phyloP scores from a whole-genome alignment of 2,888 invertebrate genomes.

The Galerucella calmariensis region DNA sequence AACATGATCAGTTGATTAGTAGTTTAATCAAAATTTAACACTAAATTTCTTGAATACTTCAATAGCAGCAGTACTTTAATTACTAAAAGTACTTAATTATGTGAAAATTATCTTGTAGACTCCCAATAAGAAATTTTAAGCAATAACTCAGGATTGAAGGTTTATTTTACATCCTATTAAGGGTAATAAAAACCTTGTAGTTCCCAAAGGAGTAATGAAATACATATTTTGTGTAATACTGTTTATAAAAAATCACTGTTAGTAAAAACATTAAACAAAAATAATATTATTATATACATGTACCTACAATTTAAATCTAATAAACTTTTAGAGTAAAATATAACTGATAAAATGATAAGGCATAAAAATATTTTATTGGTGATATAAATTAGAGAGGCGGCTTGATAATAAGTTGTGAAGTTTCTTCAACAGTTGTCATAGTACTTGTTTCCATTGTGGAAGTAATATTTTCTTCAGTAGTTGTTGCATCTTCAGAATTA shows the following conservation, averaged over 20 bases:
- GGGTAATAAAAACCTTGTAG: too few relatives aligned
- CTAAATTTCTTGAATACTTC: too few relatives aligned
- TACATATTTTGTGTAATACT: background rate
- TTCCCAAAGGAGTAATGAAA: background rate
- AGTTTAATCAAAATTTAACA: too few relatives aligned
- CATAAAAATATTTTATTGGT: background rate
- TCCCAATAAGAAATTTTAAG: too few relatives aligned
- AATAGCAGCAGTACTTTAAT: too few relatives aligned
- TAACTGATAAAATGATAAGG: background rate
- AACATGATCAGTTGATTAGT: too few relatives aligned
- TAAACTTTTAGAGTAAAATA: background rate
- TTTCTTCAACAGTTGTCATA: conserved; percentile 9
- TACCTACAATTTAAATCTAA: background rate
- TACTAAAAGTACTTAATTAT: too few relatives aligned
- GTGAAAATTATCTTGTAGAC: too few relatives aligned
- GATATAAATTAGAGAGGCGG: background rate
- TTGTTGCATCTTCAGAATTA: conserved; percentile 31
- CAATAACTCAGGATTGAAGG: background rate
- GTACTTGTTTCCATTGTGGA: conserved; percentile 15
- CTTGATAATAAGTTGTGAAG: background rate
- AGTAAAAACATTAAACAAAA: conserved; percentile 4
- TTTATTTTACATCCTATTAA: background rate
- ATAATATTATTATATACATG: background rate
- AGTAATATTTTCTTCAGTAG: conserved; percentile 28
- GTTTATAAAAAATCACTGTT: conserved; percentile 13